phyloP scores from a whole-genome alignment of 2,888 invertebrate genomes.

The Aphidius colemani region DNA sequence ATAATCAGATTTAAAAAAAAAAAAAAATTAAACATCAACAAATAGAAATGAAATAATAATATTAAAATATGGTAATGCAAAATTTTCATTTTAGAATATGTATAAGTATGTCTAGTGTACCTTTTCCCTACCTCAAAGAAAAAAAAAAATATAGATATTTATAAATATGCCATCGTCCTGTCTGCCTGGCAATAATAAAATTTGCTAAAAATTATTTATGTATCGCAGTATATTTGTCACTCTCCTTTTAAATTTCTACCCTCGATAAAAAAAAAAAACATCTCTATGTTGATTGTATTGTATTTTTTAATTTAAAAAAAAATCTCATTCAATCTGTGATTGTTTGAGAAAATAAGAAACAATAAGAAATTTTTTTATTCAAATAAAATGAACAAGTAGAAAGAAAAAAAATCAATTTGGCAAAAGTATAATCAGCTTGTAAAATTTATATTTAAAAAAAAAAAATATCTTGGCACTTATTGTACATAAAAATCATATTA shows the following conservation, averaged over 20 bases:
- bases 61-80: not conserved
- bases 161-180: not conserved
- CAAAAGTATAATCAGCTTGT: slow-evolving; percentile 12
- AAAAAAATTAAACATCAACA: slow-evolving; percentile 26
- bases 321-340: not conserved
- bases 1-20: not conserved
- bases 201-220: slow-evolving; percentile 6
- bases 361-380: slow-evolving; percentile 16
- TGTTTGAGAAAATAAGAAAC: not conserved
- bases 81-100: slow-evolving; percentile 34
- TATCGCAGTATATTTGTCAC: slow-evolving; percentile 14
- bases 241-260: not conserved
- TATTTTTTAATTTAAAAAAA: no score
- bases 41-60: slow-evolving; percentile 12
- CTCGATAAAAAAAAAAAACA: not conserved
- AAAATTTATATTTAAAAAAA: slow-evolving; percentile 9
- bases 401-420: slow-evolving; percentile 19
- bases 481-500: slow-evolving; percentile 43
- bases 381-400: slow-evolving; percentile 13
- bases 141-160: not conserved
- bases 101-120: slow-evolving; percentile 32
- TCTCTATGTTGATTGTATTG: not conserved
- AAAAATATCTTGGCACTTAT: slow-evolving; percentile 44
- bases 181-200: slow-evolving; percentile 12
- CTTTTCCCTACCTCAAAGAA: slow-evolving; percentile 50